Base-by-base conservation (phyloP, 2,797 vertebrate species). In the Acipenser ruthenus region DNA sequence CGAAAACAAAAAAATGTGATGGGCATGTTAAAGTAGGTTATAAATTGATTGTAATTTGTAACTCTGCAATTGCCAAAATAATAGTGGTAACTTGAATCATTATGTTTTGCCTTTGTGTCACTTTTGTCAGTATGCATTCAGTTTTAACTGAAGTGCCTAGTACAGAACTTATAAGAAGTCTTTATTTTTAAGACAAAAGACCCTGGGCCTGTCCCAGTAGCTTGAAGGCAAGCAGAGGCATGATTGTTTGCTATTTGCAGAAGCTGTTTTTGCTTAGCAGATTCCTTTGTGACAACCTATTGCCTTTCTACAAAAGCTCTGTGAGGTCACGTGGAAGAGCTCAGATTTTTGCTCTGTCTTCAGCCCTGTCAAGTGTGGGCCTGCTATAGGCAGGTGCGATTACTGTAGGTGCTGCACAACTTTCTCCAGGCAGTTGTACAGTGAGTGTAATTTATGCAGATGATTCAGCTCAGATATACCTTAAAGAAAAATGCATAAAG, bases 381-480 rank as follows among this genome's bases (percentile, higher is more conserved):
- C 87, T 93, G 91, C 75, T 86, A 69, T 75, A 80, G 79, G 80
- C 82, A 88, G 87, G 87, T 90, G 85, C 72, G 85, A 77, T 37
- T 37, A 37, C 37, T 37, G 69, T 67, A 76, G 64, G 79, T 70
- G 68, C 73, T 80, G 77, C 74, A 81, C 75, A 79, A 77, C 76
- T 75, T 76, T 82, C 76, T 81, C 75, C 67, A 68, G 79, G 79
- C 76, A 73, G 71, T 82, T 85, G 37, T 37, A 37, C 37, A 37
- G 37, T 37, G 37, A 37, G 37, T 37, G 72, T 86, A 89, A 89
- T 88, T 90, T 88, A 85, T 84, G 78, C 78, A 69, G 77, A 76
- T 79, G 81, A 79, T 82, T 83, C 80, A 78, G 77, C 69, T 12
- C 61, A 48, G 72, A 70, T 74, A 78, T 69, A 66, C 37, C 68